Evolutionary conservation across 2,888 invertebrate genomes (phyloP), one percentile per base, ranked within the genome.

Genomic region (Drosophila bunnanda): DNA sequence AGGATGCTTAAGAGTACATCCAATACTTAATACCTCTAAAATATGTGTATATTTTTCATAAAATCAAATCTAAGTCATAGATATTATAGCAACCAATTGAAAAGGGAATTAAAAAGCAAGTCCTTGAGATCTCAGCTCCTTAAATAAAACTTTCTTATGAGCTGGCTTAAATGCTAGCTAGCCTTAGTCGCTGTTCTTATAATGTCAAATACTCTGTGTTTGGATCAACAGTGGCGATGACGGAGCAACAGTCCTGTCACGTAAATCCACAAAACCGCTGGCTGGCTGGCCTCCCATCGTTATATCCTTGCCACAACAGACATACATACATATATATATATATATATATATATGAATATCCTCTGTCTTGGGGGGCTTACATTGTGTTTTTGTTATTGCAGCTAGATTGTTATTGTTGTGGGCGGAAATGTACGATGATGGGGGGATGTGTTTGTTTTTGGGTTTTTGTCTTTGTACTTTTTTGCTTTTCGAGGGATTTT

Each of bases 181-280:
- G 30, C 17, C 30, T 30, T 30, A 30, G 48, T 7, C 17, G 30
- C 50, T 32, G 50, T 50, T 50, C 50, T 50, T 50, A 50, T 32
- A 32, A 50, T 50, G 50, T 32, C 50, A 50, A 50, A 32, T 32
- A 55, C 41, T 32, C 15, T 30, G 39, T 36, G 61, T n/a, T 53
- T 22, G n/a, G 53, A 39, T 13, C 48, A 55, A 34, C 61, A 46
- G 46, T 28, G 48, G 44, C 34, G 34, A 34, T 48, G 53, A 34
- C 44, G 28, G 46, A 66, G 69, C 69, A 66, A 58, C 66, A 70
- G 67, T 70, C 59, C 54, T 67, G 70, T 59, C 70, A 70, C 67
- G 70, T 70, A 70, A 70, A 67, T 67, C 67, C 55, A 59, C 54
- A 59, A 66, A 66, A 43, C 58, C 66, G 48, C 55, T 44, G 9